Evolutionary conservation across 2,113 vertebrate species (phyloP).

Genomic region (Thomomys bottae): DNA sequence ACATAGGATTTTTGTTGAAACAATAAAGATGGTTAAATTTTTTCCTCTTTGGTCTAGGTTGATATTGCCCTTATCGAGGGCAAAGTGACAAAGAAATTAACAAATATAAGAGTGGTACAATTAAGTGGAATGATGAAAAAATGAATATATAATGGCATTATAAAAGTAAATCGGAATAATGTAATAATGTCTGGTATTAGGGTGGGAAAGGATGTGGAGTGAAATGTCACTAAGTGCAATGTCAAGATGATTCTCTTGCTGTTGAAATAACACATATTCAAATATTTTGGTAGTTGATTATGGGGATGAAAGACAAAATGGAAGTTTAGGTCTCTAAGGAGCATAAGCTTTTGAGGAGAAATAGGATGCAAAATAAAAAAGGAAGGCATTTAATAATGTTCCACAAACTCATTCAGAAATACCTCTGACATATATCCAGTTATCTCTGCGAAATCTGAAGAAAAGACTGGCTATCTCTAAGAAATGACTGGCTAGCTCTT

Average conservation of each 20-base stretch:
- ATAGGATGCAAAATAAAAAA: not conserved
- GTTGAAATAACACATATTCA: not conserved
- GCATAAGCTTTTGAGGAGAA: not conserved
- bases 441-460: not conserved
- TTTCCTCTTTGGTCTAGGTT: not conserved
- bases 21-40: not conserved
- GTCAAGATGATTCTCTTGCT: not conserved
- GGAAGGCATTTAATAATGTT: not conserved
- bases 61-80: not conserved
- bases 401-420: not conserved
- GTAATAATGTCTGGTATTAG: not conserved
- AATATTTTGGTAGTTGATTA: not conserved
- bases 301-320: not conserved
- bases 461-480: not conserved
- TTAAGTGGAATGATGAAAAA: not conserved
- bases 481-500: not conserved
- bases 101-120: not conserved
- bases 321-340: not conserved
- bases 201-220: not conserved
- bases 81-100: not conserved
- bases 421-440: not conserved
- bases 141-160: not conserved
- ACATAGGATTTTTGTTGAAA: slow-evolving; percentile 19
- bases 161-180: not conserved
- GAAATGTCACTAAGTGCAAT: not conserved